Evolutionary conservation across 2,797 vertebrate genomes (phyloP).

Genomic region (Sebastes baramenuke): DNA sequence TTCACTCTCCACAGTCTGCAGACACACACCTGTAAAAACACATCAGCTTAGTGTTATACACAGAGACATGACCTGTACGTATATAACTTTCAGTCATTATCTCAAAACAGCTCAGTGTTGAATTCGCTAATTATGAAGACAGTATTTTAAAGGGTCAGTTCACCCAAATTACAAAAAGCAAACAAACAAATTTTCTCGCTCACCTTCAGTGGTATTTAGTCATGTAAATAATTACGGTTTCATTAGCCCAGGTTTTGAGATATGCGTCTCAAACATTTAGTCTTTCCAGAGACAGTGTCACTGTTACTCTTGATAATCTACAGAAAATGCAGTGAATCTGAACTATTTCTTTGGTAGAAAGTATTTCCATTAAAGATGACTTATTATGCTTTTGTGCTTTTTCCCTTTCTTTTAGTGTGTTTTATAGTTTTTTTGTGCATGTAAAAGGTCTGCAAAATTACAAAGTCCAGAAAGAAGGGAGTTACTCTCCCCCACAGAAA

Average conservation of each 20-base stretch:
- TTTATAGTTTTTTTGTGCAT: too few relatives aligned
- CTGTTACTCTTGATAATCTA: not conserved
- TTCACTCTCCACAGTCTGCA: slow-evolving; percentile 92
- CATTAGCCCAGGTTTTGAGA: not conserved
- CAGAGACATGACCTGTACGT: not conserved
- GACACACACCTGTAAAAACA: slow-evolving; percentile 87
- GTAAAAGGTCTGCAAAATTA: too few relatives aligned
- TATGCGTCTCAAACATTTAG: not conserved
- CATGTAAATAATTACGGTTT: not conserved
- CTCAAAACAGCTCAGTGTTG: not conserved
- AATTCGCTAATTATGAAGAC: not conserved
- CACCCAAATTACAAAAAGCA: not conserved
- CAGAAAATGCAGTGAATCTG: not conserved
- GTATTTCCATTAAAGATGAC: not conserved
- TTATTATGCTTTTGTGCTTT: too few relatives aligned
- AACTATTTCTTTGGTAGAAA: not conserved
- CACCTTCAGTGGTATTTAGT: not conserved
- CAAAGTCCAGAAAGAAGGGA: too few relatives aligned
- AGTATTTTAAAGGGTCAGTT: not conserved
- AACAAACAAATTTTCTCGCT: not conserved
- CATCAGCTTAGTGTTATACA: not conserved
- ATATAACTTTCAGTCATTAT: not conserved
- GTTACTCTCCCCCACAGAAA: too few relatives aligned
- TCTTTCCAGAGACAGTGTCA: not conserved
- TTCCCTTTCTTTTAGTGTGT: too few relatives aligned